Evolutionary conservation across 2,113 vertebrate genomes (phyloP), one percentile per base, ranked within the genome.

Genomic region (Archocentrus centrarchus): DNA sequence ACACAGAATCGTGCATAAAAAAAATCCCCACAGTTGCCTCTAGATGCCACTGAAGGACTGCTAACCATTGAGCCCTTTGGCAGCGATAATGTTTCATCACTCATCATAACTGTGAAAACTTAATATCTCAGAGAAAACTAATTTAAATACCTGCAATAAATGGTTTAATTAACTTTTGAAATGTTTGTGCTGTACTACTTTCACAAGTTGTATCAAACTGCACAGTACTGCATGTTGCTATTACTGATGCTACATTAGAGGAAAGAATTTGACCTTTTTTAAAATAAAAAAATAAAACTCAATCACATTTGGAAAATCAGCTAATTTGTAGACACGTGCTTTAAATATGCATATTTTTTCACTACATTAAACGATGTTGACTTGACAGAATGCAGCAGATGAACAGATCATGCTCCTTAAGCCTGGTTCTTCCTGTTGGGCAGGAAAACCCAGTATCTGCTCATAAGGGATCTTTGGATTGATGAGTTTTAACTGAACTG

Each of bases 11-110:
- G 7, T 30, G 62, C 6, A 20, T 55, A 53, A 73, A 73, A 73
- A 73, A 57, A 85, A 61, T 93, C 32, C 79, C 70, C 11, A 73
- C 47, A 85, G 27, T 59, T 81, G 86, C 92, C 94, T 91, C 88
- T 93, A 94, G 94, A 86, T 93, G 94, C 61, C 91, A 90, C 90
- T 92, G 27, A 88, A 88, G 83, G 70, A 81, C 87, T 83, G 35
- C 59, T 62, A 59, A 75, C 35, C 11, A 81, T 80, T 77, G 15
- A 61, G 68, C 9, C 1, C 37, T 82, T 14, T 73, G 83, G 41
- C 39, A 79, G 57, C 20, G 2, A 18, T 6, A 58, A 61, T 47
- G 20, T 77, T 79, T 88, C 41, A 84, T 18, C 13, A 7, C 3
- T 60, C 17, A 75, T 76, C 11, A 70, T 73, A 32, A 73, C 59